These are phyloP conservation scores for Cryptotermes secundus DNA, from an alignment of 1,140 invertebrate genomes.

Conservation along the genomic window DNA sequence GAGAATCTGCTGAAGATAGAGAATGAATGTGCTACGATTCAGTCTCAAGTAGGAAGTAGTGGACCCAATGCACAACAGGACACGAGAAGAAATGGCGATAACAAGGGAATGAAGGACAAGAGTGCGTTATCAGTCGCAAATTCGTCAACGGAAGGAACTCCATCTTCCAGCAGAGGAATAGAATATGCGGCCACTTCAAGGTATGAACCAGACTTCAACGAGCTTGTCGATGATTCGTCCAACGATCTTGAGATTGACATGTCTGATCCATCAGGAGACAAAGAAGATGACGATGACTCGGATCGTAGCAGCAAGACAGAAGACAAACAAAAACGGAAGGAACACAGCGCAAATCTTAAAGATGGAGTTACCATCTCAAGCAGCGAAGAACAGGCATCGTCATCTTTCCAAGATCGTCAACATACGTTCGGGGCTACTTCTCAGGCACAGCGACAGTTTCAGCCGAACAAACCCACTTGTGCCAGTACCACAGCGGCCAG, in stretches of 20 bases:
- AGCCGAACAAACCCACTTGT: not conserved
- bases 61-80: constrained; percentile 16
- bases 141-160: not conserved
- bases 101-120: constrained; percentile 39
- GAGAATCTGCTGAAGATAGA: constrained; percentile 57
- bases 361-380: not conserved
- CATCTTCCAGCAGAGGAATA: not conserved
- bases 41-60: constrained; percentile 44
- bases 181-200: constrained; percentile 42
- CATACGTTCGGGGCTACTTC: constrained; percentile 13
- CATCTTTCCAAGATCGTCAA: not conserved
- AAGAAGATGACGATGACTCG: constrained; percentile 52
- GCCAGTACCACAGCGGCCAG: not conserved
- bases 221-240: constrained; percentile 74
- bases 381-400: not conserved
- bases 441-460: constrained; percentile 5
- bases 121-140: constrained; percentile 33
- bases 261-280: constrained; percentile 59
- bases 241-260: constrained; percentile 78
- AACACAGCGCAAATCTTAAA: not conserved
- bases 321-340: constrained; percentile 24
- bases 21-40: constrained; percentile 53
- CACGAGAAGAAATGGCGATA: constrained; percentile 36
- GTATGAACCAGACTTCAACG: constrained; percentile 74
- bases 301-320: constrained; percentile 39